These are phyloP conservation scores for Hyles euphorbiae DNA, from an alignment of 1,140 invertebrate species.

Conservation along the genomic window DNA sequence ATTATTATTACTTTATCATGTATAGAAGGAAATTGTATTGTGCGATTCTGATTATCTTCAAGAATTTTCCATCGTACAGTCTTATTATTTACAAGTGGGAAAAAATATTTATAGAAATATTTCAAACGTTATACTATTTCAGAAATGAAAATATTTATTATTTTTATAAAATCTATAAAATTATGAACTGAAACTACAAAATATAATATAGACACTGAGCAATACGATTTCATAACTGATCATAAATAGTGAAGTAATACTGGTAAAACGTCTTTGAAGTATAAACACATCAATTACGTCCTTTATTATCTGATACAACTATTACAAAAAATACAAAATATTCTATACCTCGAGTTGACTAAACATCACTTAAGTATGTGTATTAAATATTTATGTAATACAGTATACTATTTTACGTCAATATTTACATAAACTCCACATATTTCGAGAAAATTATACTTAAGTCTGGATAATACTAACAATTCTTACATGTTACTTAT, in stretches of 20 bases:
- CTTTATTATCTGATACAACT: slow-evolving; percentile 17
- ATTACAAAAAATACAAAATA: slow-evolving; percentile 52
- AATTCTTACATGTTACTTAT: not conserved
- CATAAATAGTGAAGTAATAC: no score
- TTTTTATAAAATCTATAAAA: slow-evolving; percentile 7
- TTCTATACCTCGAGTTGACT: not conserved
- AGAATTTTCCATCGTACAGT: slow-evolving; percentile 41
- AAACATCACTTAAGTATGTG: not conserved
- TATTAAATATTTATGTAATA: slow-evolving; percentile 14
- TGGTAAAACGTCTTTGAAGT: slow-evolving; percentile 3
- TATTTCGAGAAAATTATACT: not conserved
- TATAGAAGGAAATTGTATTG: slow-evolving; percentile 41
- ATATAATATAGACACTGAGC: no score
- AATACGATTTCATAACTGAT: not conserved
- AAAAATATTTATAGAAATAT: slow-evolving; percentile 5
- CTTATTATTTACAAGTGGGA: slow-evolving; percentile 34
- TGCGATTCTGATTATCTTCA: slow-evolving; percentile 41
- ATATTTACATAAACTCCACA: slow-evolving; percentile 15
- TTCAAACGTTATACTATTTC: slow-evolving; percentile 3
- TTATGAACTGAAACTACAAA: slow-evolving; percentile 4
- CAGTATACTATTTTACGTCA: slow-evolving; percentile 11
- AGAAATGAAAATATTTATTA: slow-evolving; percentile 8
- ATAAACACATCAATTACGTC: slow-evolving; percentile 9
- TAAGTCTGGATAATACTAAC: not conserved
- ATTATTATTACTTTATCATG: slow-evolving; percentile 24